Conservation (phyloP, 2,888 invertebrate species). For the Adelphocoris suturalis region DNA sequence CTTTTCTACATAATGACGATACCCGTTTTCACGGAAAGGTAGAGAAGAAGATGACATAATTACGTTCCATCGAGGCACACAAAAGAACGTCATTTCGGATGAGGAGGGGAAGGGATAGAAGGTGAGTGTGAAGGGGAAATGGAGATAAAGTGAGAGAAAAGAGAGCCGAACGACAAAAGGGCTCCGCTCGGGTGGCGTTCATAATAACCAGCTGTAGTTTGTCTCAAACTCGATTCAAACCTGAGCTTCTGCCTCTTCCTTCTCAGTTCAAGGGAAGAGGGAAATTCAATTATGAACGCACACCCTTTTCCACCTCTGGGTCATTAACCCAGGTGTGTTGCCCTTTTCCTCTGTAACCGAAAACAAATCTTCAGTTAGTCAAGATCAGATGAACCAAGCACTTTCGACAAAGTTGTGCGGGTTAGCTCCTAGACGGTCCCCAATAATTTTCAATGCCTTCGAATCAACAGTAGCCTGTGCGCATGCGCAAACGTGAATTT, state of each 20-base stretch:
- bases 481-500: too few species aligned
- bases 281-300: conserved; percentile 65
- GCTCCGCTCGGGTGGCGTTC: conserved; percentile 10
- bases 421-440: too few species aligned
- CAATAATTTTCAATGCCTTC: too few species aligned
- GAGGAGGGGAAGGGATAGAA: neutral
- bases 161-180: neutral
- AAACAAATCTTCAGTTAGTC: too few species aligned
- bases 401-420: too few species aligned
- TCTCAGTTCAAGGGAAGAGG: conserved; percentile 40
- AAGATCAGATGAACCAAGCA: too few species aligned
- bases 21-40: conserved; percentile 31
- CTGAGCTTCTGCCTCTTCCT: neutral
- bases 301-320: conserved; percentile 13
- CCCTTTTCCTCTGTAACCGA: too few species aligned
- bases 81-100: neutral
- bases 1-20: conserved; percentile 21
- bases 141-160: neutral
- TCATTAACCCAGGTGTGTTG: neutral
- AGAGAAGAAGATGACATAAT: conserved; percentile 42
- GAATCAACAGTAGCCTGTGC: too few species aligned
- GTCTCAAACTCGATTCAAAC: neutral
- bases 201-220: conserved; percentile 29
- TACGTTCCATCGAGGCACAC: neutral
- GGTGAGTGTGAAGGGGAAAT: neutral